phyloP scores from a whole-genome alignment of 1,140 invertebrate genomes.

The Drosophila grimshawi region DNA sequence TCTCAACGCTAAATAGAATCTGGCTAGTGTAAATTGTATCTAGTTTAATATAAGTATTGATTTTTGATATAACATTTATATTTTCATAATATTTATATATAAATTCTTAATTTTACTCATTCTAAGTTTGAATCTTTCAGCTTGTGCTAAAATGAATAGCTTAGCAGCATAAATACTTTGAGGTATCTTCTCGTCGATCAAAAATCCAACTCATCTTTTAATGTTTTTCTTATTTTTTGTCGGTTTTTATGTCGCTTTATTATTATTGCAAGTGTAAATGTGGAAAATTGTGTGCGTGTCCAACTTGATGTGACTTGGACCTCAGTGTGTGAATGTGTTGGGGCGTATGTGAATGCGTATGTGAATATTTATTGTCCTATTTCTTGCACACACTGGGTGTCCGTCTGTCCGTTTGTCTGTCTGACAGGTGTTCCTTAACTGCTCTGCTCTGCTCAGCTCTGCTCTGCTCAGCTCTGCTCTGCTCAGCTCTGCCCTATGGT shows the following conservation, averaged over 20 bases:
- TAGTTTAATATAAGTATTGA: too few relatives aligned
- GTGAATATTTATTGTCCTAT: constrained; percentile 58
- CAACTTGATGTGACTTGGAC: neutral
- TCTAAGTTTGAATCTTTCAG: too few relatives aligned
- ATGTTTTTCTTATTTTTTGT: constrained; percentile 22
- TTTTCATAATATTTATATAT: too few relatives aligned
- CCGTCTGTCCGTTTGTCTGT: constrained; percentile 7
- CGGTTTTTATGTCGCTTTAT: constrained; percentile 70
- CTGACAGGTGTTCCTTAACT: constrained; percentile 24
- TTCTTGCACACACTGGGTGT: constrained; percentile 32
- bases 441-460: neutral
- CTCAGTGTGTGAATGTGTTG: neutral
- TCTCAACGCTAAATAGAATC: too few relatives aligned
- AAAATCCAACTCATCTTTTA: neutral
- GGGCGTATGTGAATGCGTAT: constrained; percentile 9
- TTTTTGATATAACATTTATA: too few relatives aligned
- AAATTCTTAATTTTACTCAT: too few relatives aligned
- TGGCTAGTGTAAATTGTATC: too few relatives aligned
- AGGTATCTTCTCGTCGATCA: constrained; percentile 7
- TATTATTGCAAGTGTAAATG: constrained; percentile 79
- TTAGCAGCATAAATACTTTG: neutral
- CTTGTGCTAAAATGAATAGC: too few relatives aligned
- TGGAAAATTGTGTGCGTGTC: constrained; percentile 59
- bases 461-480: too few relatives aligned
- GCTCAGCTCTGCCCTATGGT: constrained; percentile 1